phyloP scores from a whole-genome alignment of 2,797 vertebrate genomes.

The Leuciscus waleckii region DNA sequence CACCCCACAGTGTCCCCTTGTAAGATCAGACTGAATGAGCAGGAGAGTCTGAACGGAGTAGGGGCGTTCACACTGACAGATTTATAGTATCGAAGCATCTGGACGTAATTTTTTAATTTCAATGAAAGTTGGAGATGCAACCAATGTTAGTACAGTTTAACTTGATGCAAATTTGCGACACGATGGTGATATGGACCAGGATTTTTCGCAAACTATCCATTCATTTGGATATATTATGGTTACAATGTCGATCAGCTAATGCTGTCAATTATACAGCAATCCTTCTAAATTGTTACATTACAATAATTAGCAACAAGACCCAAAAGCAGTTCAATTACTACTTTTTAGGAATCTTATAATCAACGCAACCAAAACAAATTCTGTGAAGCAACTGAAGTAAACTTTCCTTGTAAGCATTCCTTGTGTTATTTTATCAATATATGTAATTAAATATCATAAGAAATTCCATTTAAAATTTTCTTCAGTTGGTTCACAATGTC shows the following conservation, averaged over 20 bases:
- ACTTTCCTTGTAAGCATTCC: background rate
- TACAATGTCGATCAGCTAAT: background rate
- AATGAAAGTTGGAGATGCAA: background rate
- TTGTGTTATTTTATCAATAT: background rate
- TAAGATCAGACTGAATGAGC: background rate
- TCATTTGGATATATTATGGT: background rate
- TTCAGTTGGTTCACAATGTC: background rate
- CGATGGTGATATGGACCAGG: background rate
- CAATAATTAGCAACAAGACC: background rate
- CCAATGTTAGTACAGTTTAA: background rate
- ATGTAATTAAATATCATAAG: background rate
- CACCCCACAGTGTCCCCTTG: constrained; percentile 21
- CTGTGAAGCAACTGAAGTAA: background rate
- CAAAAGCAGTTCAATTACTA: background rate
- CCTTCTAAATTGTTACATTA: background rate
- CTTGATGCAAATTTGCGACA: background rate
- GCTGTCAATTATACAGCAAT: background rate
- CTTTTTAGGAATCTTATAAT: background rate
- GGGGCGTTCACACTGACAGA: constrained; percentile 11
- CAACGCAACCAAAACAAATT: background rate
- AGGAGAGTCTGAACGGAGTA: background rate
- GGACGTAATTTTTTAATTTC: background rate
- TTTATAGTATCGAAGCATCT: background rate
- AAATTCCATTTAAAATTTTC: background rate
- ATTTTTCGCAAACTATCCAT: background rate